Percentiles rank a stretch among this genome's conserved stretches.
phyloP scores from a whole-genome alignment of 2,888 invertebrate genomes.

The Scrobipalpa atriplicella region DNA sequence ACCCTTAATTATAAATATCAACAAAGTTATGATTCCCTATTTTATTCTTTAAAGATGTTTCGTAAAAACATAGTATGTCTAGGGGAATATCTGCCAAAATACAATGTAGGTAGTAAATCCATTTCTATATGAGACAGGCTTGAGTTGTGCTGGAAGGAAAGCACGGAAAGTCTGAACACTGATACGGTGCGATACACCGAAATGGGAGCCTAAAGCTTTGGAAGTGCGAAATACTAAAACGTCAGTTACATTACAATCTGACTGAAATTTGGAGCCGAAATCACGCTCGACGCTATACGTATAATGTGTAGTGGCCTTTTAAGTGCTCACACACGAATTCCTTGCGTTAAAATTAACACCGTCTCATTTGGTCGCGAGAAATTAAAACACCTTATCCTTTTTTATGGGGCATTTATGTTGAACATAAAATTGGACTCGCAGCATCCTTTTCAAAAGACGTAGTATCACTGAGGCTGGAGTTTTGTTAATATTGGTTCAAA shows the following conservation, averaged over 20 bases:
- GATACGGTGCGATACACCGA: too few species aligned
- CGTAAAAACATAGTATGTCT: too few species aligned
- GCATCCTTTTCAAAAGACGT: slow-evolving; percentile 69
- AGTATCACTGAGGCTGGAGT: slow-evolving; percentile 43
- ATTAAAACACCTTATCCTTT: slow-evolving; percentile 79
- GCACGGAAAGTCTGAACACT: too few species aligned
- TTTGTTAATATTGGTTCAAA: slow-evolving; percentile 31
- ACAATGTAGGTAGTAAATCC: too few species aligned
- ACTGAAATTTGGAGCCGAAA: neutral
- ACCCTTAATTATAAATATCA: too few species aligned
- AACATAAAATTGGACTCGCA: slow-evolving; percentile 69
- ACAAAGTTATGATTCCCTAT: too few species aligned
- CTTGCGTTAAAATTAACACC: slow-evolving; percentile 76
- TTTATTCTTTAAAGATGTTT: too few species aligned
- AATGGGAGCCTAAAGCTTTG: too few species aligned
- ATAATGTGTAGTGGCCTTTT: neutral
- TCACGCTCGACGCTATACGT: neutral
- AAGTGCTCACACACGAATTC: slow-evolving; percentile 39
- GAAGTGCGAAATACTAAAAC: too few species aligned
- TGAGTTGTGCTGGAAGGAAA: too few species aligned
- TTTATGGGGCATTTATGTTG: slow-evolving; percentile 80
- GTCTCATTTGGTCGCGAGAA: slow-evolving; percentile 74
- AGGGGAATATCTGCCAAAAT: too few species aligned
- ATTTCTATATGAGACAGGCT: too few species aligned
- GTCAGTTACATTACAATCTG: neutral